These are phyloP conservation scores for Microplitis deprimator DNA, from an alignment of 2,888 invertebrate genomes.

Conservation along the genomic window DNA sequence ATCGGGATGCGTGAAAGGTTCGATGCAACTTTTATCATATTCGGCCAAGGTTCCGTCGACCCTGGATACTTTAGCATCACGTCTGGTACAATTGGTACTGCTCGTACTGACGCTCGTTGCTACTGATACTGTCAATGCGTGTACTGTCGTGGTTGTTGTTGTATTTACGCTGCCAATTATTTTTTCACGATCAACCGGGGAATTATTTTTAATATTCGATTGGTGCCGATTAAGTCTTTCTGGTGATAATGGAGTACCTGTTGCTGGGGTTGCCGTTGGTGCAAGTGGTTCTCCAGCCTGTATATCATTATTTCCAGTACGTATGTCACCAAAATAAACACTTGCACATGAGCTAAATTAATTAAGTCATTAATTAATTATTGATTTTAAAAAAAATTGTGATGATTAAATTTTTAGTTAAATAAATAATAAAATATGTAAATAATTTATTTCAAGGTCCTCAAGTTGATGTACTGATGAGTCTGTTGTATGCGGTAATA, in stretches of 20 bases:
- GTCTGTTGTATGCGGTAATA: constrained; percentile 7
- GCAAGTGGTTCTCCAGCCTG: constrained; percentile 55
- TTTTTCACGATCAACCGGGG: constrained; percentile 6
- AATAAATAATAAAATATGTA: not conserved
- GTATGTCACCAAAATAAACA: constrained; percentile 64
- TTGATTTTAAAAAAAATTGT: not conserved
- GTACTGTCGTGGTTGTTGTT: constrained; percentile 45
- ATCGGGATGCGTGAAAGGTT: not conserved
- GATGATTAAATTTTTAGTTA: constrained; percentile 21
- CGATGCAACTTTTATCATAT: not conserved
- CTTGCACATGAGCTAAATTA: constrained; percentile 58
- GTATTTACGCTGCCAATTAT: constrained; percentile 11
- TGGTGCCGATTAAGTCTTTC: constrained; percentile 21
- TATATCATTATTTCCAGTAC: constrained; percentile 50
- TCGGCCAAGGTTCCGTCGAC: not conserved
- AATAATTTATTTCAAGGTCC: constrained; percentile 44
- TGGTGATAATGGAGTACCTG: constrained; percentile 12
- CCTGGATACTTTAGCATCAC: constrained; percentile 6
- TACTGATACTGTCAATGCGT: constrained; percentile 50
- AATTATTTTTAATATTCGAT: not conserved
- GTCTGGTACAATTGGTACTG: not conserved
- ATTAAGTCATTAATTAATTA: not conserved
- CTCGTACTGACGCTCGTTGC: constrained; percentile 40
- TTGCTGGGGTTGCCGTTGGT: constrained; percentile 39
- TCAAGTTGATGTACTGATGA: constrained; percentile 42